Evolutionary conservation across 1,140 invertebrate species (phyloP), one percentile per base, ranked within the genome.

Genomic region (Anthonomus grandis): DNA sequence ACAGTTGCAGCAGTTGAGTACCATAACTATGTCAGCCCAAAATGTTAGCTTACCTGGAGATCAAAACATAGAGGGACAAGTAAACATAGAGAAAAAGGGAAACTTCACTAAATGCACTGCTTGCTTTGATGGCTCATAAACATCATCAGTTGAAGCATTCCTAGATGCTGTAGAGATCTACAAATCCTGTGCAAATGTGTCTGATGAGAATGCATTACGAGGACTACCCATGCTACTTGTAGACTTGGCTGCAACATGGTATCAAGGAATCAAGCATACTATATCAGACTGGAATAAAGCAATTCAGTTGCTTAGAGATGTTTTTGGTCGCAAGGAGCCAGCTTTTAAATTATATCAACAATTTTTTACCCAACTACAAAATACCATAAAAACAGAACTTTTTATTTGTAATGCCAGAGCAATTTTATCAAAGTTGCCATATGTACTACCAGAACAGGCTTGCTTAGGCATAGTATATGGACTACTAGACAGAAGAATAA

Each of bases 371-470:
- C 23, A 51, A 51, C 36, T 39, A 50, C 19, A 45, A 23, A 10
- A 3, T 15, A 41, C 4, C 13, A 24, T 31, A 39, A 50, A 50
- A 25, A 57, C 55, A 22, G 57, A 59, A 21, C 13, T 57, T n/a
- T 57, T 57, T 50, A 36, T 57, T 19, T 51, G 55, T 24, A 57
- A 57, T 18, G 4, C 19, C n/a, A 31, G 55, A 13, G 10, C 47
- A 5, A 50, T 57, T n/a, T 27, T 57, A 8, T 8, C 55, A 12
- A 31, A 51, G 15, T 18, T 57, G 21, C 31, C 31, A n/a, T 12
- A 15, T 17, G 39, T 12, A n/a, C 15, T 38, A 3, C 3, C n/a
- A 27, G 37, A 51, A 44, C 6, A 36, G n/a, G 0, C 42, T 12
- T 38, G 31, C n/a, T 37, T 50, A 10, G 47, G 51, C 37, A 57